Conservation (phyloP, 2,888 invertebrate species). For the Theodoxus fluviatilis region DNA sequence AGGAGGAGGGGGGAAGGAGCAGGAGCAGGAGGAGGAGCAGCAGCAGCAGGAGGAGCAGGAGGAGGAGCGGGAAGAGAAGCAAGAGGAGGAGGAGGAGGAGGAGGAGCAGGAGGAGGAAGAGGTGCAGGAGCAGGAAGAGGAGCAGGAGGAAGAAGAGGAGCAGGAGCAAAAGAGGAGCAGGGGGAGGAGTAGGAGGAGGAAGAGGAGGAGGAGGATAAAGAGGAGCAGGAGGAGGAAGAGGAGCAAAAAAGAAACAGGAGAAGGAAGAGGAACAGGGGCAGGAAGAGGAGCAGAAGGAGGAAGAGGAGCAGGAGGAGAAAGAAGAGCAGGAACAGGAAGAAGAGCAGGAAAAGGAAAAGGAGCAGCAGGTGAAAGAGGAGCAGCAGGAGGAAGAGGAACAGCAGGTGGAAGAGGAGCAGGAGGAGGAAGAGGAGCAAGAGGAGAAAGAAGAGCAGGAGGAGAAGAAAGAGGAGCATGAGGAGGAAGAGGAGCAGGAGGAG, state of each 20-base stretch:
- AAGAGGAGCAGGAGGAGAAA: conserved; percentile 3
- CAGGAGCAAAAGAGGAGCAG: not conserved
- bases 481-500: not conserved
- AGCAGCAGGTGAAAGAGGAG: conserved; percentile 4
- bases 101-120: not conserved
- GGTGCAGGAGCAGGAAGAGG: not conserved
- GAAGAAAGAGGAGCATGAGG: conserved; percentile 6
- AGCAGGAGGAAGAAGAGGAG: not conserved
- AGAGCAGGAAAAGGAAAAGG: conserved; percentile 3
- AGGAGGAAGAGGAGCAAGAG: not conserved
- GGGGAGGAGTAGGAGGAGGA: too few relatives aligned
- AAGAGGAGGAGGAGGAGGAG: not conserved
- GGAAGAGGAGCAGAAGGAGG: not conserved
- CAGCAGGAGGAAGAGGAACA: conserved; percentile 4
- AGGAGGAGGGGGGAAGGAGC: not conserved
- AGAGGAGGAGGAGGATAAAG: not conserved
- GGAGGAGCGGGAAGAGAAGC: not conserved
- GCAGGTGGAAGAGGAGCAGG: not conserved
- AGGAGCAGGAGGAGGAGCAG: not conserved
- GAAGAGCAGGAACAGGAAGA: conserved; percentile 3
- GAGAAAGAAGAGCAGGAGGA: not conserved
- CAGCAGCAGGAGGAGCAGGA: not conserved
- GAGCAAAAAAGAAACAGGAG: not conserved
- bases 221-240: not conserved
- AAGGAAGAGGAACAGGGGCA: not conserved